A percentile compares a stretch with the other conserved stretches of the same genome.
Evolutionary conservation across 2,797 vertebrate genomes (phyloP).

Genomic region (Chelmon rostratus): DNA sequence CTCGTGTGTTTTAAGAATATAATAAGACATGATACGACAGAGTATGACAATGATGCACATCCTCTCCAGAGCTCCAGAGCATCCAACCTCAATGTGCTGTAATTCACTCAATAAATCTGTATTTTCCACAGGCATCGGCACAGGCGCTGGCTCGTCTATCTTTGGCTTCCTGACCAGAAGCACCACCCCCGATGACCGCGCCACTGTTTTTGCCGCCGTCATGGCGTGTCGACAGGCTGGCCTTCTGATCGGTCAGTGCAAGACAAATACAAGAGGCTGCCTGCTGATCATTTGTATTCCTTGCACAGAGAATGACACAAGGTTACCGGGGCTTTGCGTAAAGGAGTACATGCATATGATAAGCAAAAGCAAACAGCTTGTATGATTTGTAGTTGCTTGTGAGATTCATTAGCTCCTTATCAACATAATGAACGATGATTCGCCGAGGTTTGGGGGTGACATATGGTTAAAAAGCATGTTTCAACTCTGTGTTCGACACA

Average conservation of each 20-base stretch:
- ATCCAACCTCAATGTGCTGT: background rate
- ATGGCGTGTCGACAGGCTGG: slow-evolving; percentile 91
- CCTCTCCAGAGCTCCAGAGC: background rate
- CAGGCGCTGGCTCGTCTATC: slow-evolving; percentile 89
- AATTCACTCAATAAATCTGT: slow-evolving; percentile 5
- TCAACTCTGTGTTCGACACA: slow-evolving; percentile 56
- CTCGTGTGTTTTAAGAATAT: background rate
- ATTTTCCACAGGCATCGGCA: slow-evolving; percentile 84
- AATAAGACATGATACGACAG: background rate
- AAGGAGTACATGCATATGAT: no score
- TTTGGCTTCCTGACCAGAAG: slow-evolving; percentile 88
- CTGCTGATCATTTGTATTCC: background rate
- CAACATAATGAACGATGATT: background rate
- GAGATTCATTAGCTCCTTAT: background rate
- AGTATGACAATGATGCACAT: background rate
- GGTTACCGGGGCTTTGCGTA: background rate
- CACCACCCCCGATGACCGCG: slow-evolving; percentile 84
- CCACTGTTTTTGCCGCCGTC: slow-evolving; percentile 88
- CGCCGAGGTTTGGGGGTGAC: background rate
- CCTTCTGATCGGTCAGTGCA: slow-evolving; percentile 88
- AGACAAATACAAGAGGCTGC: background rate
- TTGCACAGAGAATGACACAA: background rate
- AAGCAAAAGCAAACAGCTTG: background rate
- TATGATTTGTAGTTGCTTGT: slow-evolving; percentile 1
- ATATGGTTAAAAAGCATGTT: background rate